Conservation (phyloP, 2,797 vertebrate genomes). For the Falco peregrinus region DNA sequence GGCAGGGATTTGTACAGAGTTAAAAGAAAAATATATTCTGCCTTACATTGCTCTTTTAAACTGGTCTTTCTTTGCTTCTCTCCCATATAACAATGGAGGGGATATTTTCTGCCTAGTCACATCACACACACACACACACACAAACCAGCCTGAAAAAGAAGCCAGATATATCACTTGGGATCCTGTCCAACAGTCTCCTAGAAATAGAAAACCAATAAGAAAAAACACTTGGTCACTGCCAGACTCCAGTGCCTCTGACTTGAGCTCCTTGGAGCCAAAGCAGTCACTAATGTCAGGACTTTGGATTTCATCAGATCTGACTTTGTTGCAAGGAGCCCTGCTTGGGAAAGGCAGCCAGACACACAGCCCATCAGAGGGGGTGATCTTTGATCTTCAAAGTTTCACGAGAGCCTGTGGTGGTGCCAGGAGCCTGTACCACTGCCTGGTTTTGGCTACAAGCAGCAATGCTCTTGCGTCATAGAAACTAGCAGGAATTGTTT, state of each 20-base stretch:
- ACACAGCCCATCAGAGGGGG: background rate
- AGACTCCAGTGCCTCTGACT: conserved; percentile 22
- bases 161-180: conserved; percentile 56
- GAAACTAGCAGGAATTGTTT: background rate
- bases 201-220: conserved; percentile 57
- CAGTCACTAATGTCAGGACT: background rate
- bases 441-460: background rate
- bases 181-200: conserved; percentile 48
- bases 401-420: background rate
- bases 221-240: conserved; percentile 18
- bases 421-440: background rate
- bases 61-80: conserved; percentile 10
- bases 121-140: background rate
- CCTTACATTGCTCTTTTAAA: background rate
- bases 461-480: background rate
- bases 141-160: conserved; percentile 47
- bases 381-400: conserved; percentile 8
- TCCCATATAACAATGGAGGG: conserved; percentile 6
- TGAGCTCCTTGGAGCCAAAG: conserved; percentile 12
- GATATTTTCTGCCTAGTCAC: conserved; percentile 64
- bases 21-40: background rate
- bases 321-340: background rate
- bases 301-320: conserved; percentile 1
- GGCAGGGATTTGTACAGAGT: background rate
- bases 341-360: background rate